Evolutionary conservation across 2,113 vertebrate species (phyloP).

Genomic region (Tenrec ecaudatus): DNA sequence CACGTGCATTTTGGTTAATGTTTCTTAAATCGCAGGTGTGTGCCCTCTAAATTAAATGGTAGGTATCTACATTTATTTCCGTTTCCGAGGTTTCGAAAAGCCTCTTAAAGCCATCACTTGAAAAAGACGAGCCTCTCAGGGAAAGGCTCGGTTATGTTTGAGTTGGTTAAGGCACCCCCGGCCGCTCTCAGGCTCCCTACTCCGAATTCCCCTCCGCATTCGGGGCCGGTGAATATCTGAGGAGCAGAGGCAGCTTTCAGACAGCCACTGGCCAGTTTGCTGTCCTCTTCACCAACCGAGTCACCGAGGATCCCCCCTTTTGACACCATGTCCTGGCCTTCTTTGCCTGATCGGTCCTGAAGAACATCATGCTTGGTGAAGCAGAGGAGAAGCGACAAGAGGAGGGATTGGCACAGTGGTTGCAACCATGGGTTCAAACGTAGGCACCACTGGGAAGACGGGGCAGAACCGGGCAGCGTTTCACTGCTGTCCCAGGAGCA

Average conservation of each 20-base stretch:
- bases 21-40: constrained; percentile 45
- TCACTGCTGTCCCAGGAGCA: no score
- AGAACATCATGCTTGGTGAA: no score
- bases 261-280: not conserved
- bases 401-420: no score
- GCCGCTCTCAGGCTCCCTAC: not conserved
- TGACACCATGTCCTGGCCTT: not conserved
- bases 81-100: constrained; percentile 6
- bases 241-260: not conserved
- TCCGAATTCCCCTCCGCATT: not conserved
- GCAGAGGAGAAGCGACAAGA: no score
- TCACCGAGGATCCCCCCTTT: not conserved
- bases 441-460: no score
- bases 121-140: constrained; percentile 17
- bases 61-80: not conserved
- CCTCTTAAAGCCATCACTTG: not conserved
- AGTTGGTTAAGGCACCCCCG: not conserved
- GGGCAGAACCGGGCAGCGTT: no score
- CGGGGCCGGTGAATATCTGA: not conserved
- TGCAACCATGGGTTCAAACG: no score
- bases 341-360: not conserved
- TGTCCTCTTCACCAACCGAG: not conserved
- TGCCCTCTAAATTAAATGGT: no score
- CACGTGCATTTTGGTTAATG: not conserved
- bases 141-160: not conserved